phyloP scores from a whole-genome alignment of 1,140 invertebrate genomes.

The Ladona fulva region DNA sequence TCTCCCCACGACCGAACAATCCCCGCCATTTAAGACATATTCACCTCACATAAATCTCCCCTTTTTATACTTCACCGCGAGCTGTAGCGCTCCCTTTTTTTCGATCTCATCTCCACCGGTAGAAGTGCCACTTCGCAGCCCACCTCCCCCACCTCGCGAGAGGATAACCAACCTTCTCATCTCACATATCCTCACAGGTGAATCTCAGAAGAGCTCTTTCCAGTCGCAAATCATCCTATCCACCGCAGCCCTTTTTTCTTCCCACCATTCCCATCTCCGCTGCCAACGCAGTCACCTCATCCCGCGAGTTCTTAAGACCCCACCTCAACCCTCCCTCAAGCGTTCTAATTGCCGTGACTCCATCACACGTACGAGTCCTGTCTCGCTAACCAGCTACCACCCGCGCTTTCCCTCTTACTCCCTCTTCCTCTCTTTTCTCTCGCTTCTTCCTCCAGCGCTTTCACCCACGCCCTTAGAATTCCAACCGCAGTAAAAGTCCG shows the following conservation, averaged over 20 bases:
- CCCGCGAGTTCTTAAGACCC: no score
- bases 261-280: no score
- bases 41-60: neutral
- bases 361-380: no score
- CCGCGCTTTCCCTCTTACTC: neutral
- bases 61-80: neutral
- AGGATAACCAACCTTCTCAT: neutral
- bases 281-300: no score
- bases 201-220: neutral
- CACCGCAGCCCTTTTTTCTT: no score
- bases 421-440: neutral
- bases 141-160: neutral
- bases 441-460: neutral
- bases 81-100: neutral
- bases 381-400: no score
- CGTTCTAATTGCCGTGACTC: no score
- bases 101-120: neutral
- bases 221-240: neutral
- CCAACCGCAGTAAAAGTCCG: no score
- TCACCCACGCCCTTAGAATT: neutral
- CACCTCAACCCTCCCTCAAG: no score
- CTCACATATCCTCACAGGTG: neutral
- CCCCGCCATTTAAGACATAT: neutral
- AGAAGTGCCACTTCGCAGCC: neutral
- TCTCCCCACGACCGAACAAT: no score